Percentiles rank a stretch among this genome's conserved stretches.
Conservation (phyloP, 2,113 vertebrate species). For the Forbesichthys papilliferus region DNA sequence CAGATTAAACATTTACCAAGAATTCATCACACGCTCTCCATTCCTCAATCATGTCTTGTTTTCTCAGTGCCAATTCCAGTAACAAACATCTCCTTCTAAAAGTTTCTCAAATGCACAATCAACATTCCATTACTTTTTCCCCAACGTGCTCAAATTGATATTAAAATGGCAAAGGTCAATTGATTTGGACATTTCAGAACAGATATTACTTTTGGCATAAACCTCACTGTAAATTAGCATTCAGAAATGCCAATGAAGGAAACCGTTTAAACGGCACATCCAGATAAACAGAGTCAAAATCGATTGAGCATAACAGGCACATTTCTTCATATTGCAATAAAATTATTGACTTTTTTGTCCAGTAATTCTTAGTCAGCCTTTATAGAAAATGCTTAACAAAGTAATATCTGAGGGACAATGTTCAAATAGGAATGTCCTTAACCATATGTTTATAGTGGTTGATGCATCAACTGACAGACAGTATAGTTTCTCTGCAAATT, state of each 20-base stretch:
- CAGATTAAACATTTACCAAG: too few species aligned
- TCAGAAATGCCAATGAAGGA: slow-evolving; percentile 60
- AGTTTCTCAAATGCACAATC: slow-evolving; percentile 4
- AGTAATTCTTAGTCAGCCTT: slow-evolving; percentile 3
- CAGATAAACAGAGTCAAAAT: slow-evolving; percentile 43
- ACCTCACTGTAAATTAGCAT: slow-evolving; percentile 48
- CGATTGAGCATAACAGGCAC: slow-evolving; percentile 36
- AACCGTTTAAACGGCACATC: slow-evolving; percentile 37
- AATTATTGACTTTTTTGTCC: too few species aligned
- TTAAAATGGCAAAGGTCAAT: slow-evolving; percentile 29
- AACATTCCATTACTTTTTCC: slow-evolving; percentile 44
- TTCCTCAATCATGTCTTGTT: too few species aligned
- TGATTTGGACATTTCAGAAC: slow-evolving; percentile 20
- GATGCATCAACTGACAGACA: too few species aligned
- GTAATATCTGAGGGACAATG: too few species aligned
- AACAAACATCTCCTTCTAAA: neutral
- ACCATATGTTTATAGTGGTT: too few species aligned
- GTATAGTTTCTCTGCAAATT: too few species aligned
- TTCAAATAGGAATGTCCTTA: too few species aligned
- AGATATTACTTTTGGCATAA: slow-evolving; percentile 58
- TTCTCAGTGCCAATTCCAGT: neutral
- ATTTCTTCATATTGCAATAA: too few species aligned
- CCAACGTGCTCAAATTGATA: slow-evolving; percentile 19
- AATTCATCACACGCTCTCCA: too few species aligned
- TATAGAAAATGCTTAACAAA: slow-evolving; percentile 3